phyloP scores from a whole-genome alignment of 35 echinoderm and acorn worm species.

The Ophioderma brevispina region DNA sequence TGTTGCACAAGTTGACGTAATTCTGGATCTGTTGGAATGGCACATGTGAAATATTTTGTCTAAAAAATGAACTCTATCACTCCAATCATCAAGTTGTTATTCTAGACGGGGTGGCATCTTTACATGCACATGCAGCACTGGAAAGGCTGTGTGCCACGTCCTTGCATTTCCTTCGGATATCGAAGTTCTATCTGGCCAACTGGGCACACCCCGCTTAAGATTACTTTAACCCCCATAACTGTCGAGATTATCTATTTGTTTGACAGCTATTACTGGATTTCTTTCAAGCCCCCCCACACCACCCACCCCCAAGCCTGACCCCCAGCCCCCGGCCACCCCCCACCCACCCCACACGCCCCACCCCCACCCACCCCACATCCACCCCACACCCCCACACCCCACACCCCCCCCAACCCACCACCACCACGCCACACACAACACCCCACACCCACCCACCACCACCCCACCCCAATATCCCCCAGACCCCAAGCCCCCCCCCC shows the following conservation, averaged over 20 bases:
- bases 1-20: conserved; percentile 1
- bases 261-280: background rate
- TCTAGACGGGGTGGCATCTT: conserved; percentile 30
- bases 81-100: conserved; percentile 20
- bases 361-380: too few relatives aligned
- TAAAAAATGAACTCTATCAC: conserved; percentile 33
- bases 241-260: background rate
- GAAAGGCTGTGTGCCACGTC: conserved; percentile 23
- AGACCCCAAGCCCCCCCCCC: too few relatives aligned
- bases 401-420: too few relatives aligned
- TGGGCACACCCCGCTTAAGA: background rate
- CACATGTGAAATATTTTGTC: conserved; percentile 37
- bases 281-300: conserved; percentile 13
- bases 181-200: conserved; percentile 13
- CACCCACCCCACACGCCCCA: too few relatives aligned
- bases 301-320: too few relatives aligned
- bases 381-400: too few relatives aligned
- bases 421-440: too few relatives aligned
- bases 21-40: conserved; percentile 9
- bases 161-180: conserved; percentile 15
- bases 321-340: too few relatives aligned
- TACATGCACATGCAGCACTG: conserved; percentile 43
- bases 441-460: too few relatives aligned
- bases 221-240: conserved; percentile 17
- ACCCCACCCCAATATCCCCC: too few relatives aligned